A percentile compares a stretch with the other conserved stretches of the same genome.
These are phyloP conservation scores for Tenebrio molitor DNA, from an alignment of 1,140 invertebrate species.

Conservation along the genomic window DNA sequence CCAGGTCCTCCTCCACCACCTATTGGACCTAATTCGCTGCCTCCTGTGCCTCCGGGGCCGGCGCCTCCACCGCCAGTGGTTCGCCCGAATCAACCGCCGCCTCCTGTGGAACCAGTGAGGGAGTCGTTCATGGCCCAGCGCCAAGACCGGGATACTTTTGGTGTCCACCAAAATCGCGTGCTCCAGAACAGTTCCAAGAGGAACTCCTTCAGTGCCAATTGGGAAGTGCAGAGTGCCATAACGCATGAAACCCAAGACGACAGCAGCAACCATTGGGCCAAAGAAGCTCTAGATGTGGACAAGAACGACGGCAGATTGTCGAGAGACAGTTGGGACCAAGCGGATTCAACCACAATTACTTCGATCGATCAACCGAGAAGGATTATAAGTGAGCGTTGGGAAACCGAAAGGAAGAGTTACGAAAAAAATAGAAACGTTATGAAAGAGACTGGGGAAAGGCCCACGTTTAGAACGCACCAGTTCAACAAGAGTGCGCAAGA, in stretches of 20 bases:
- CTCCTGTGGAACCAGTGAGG: conserved; percentile 76
- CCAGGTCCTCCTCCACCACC: conserved; percentile 78
- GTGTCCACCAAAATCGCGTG: conserved; percentile 73
- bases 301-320: conserved; percentile 68
- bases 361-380: conserved; percentile 68
- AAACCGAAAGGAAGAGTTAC: conserved; percentile 65
- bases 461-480: conserved; percentile 76
- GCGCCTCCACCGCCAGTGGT: conserved; percentile 78
- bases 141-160: conserved; percentile 77
- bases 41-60: conserved; percentile 74
- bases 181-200: conserved; percentile 68
- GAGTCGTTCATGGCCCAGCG: conserved; percentile 68
- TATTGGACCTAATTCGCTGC: conserved; percentile 74
- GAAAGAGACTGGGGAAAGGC: conserved; percentile 66
- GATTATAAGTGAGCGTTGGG: conserved; percentile 68
- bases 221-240: conserved; percentile 74
- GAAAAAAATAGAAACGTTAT: conserved; percentile 62
- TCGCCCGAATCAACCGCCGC: conserved; percentile 66
- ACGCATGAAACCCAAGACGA: conserved; percentile 65
- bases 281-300: conserved; percentile 63
- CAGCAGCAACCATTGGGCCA: conserved; percentile 67
- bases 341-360: conserved; percentile 68
- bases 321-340: conserved; percentile 65
- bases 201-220: conserved; percentile 76
- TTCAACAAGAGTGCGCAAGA: conserved; percentile 74